Conservation (phyloP, 2,797 vertebrate species). For the Graptemys geographica region DNA sequence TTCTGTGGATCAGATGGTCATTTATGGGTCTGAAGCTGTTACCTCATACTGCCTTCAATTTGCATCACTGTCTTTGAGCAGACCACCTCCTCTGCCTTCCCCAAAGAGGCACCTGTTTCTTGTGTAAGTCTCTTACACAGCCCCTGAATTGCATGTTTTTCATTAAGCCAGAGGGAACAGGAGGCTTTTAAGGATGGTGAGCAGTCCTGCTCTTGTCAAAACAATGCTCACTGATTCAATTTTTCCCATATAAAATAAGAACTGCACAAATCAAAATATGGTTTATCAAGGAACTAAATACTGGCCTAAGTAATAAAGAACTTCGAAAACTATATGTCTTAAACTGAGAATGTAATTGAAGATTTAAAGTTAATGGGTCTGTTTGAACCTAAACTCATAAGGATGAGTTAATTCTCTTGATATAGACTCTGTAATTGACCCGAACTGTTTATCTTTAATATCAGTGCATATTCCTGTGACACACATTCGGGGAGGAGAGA, state of each 20-base stretch:
- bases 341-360: neutral
- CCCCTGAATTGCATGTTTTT: neutral
- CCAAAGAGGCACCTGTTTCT: neutral
- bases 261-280: neutral
- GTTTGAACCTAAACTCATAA: neutral
- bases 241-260: neutral
- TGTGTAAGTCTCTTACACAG: neutral
- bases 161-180: neutral
- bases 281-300: neutral
- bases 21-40: neutral
- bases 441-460: neutral
- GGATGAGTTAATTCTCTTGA: neutral
- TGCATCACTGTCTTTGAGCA: neutral
- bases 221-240: neutral
- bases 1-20: neutral
- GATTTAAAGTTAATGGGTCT: neutral
- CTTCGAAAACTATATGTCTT: neutral
- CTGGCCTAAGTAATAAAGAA: neutral
- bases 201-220: neutral
- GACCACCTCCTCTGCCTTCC: neutral
- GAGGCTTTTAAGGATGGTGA: neutral
- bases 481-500: neutral
- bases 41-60: neutral
- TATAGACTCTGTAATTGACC: neutral
- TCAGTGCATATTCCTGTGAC: neutral